Evolutionary conservation across 2,797 vertebrate species (phyloP).

Genomic region (Tachyglossus aculeatus): DNA sequence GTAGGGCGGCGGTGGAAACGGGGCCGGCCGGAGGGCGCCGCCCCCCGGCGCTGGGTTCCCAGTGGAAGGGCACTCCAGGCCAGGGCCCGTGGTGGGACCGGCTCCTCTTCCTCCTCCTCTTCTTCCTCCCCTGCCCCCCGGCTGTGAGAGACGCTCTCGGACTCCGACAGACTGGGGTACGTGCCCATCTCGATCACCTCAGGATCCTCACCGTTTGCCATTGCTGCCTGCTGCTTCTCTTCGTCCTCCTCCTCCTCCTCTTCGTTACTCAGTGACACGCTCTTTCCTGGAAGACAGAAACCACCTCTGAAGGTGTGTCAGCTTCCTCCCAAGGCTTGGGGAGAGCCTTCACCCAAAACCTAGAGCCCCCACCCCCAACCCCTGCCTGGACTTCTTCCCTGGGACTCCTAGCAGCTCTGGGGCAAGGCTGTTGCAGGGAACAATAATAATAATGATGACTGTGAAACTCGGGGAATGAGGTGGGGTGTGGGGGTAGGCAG

Average conservation of each 20-base stretch:
- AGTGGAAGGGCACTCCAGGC: constrained; percentile 53
- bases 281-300: constrained; percentile 22
- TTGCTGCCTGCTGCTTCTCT: too few species aligned
- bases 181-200: background rate
- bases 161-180: constrained; percentile 16
- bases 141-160: constrained; percentile 8
- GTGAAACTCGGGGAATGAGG: too few species aligned
- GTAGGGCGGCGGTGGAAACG: constrained; percentile 47
- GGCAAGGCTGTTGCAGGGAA: too few species aligned
- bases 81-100: background rate
- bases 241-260: background rate
- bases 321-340: background rate
- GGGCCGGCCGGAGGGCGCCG: constrained; percentile 21
- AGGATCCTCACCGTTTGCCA: background rate
- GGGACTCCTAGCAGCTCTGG: background rate
- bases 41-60: background rate
- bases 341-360: background rate
- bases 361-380: background rate
- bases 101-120: background rate
- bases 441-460: too few species aligned
- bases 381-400: background rate
- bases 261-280: constrained; percentile 17
- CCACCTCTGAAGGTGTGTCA: background rate
- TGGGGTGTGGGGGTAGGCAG: fast-evolving
- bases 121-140: constrained; percentile 17